Evolutionary conservation across 2,113 vertebrate genomes (phyloP), one percentile per base, ranked within the genome.

Genomic region (Corythornis madagascariensis): DNA sequence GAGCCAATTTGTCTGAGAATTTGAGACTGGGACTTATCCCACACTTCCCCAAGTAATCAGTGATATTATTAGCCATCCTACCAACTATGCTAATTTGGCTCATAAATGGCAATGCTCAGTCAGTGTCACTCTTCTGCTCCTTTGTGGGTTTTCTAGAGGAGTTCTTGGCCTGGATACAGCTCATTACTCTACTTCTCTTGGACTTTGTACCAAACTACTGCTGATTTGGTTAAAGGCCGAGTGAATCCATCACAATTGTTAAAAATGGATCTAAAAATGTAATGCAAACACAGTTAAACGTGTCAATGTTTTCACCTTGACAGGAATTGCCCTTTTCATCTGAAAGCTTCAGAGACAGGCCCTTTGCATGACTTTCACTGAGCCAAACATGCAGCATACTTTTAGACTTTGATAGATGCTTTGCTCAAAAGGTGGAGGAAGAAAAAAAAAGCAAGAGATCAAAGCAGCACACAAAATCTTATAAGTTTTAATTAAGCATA

Each of bases 401-500:
- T 64, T 88, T 64, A 59, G 56, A 31, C 70, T 92, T 87, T 92
- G 89, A 90, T 57, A 91, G 74, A 92, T 72, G 52, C 53, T 83
- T 93, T 94, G 65, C 71, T 89, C 17, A 78, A 81, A 95, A 94
- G 80, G 70, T 83, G 38, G 18, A 57, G 74, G 74, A 95, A 78
- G 17, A 63, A 92, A 87, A 67, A 70, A 69, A 70, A 70, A 69
- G 13, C 52, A 79, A 65, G 48, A 83, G 71, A 96, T 92, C 74
- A 86, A 94, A 97, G 77, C 57, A 89, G 70, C 77, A 90, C 84
- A 93, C 67, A 77, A 89, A 89, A 77, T 90, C 87, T 88, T 87
- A 63, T 70, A 96, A 92, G 56, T 96, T 96, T 95, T 95, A 96
- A 96, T 96, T 96, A 93, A 93, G 43, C 59, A 82, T 48, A 86